phyloP scores from a whole-genome alignment of 2,888 invertebrate species.

The Drosophila colorata region DNA sequence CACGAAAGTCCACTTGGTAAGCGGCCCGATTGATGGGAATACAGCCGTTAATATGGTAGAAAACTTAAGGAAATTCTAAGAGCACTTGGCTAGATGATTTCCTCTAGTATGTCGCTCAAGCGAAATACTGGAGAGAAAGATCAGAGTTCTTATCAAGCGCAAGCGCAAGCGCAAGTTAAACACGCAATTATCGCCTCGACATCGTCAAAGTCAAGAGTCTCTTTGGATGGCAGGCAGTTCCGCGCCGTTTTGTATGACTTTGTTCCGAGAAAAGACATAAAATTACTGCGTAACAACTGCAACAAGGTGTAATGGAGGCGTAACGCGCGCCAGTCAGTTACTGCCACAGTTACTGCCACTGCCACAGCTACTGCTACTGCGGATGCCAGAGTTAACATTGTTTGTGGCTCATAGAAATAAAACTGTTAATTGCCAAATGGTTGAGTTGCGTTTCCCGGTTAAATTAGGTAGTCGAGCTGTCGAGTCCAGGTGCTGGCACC shows the following conservation, averaged over 20 bases:
- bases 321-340: constrained; percentile 60
- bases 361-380: not conserved
- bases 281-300: constrained; percentile 83
- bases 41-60: not conserved
- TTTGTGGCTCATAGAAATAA: constrained; percentile 79
- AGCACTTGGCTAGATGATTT: constrained; percentile 23
- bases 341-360: constrained; percentile 13
- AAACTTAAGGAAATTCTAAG: not conserved
- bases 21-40: too few relatives aligned
- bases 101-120: constrained; percentile 19
- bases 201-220: constrained; percentile 46
- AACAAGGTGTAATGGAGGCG: constrained; percentile 83
- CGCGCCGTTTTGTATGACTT: constrained; percentile 83
- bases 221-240: constrained; percentile 54
- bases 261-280: constrained; percentile 82
- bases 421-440: constrained; percentile 80
- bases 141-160: constrained; percentile 53
- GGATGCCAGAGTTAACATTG: constrained; percentile 62
- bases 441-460: constrained; percentile 68
- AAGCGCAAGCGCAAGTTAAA: constrained; percentile 41
- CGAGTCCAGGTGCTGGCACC: constrained; percentile 32
- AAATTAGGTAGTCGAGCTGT: constrained; percentile 51
- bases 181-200: constrained; percentile 73
- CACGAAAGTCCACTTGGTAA: too few relatives aligned
- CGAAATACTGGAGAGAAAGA: constrained; percentile 23